Conservation (phyloP, 2,113 vertebrate species). For the cattle (Bos taurus) region DNA sequence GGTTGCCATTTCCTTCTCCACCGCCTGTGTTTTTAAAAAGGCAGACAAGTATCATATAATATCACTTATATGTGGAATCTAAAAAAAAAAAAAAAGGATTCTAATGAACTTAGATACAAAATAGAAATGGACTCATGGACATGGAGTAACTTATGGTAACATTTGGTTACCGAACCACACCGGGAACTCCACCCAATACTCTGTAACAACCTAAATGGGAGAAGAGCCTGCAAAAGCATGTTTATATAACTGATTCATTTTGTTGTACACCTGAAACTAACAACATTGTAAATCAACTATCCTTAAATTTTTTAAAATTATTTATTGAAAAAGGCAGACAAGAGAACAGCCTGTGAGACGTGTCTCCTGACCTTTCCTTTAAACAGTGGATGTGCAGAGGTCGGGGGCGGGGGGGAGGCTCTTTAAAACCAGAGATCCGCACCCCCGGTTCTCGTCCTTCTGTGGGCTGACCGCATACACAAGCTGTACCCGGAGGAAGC, state of each 20-base stretch:
- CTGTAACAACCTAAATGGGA: no score
- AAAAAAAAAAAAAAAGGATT: no score
- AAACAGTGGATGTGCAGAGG: not conserved
- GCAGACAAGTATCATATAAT: not conserved
- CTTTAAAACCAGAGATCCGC: not conserved
- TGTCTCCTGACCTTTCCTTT: not conserved
- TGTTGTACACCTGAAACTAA: not conserved
- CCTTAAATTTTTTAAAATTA: not conserved
- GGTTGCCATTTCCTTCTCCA: no score
- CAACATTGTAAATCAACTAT: not conserved
- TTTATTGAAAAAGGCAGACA: not conserved
- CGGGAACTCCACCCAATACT: rapidly evolving
- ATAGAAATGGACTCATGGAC: not conserved
- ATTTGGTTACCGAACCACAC: rapidly evolving
- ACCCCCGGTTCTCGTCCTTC: not conserved
- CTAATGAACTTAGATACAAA: not conserved
- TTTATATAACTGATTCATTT: no score
- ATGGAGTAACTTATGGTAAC: rapidly evolving
- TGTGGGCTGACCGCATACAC: not conserved
- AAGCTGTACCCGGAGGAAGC: not conserved
- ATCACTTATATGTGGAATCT: not conserved
- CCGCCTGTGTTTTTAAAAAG: not conserved
- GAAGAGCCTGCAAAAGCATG: not conserved
- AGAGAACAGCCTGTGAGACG: not conserved
- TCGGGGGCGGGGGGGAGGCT: rapidly evolving